Conservation (phyloP, 1,140 invertebrate species). For the Zaprionus camerounensis region DNA sequence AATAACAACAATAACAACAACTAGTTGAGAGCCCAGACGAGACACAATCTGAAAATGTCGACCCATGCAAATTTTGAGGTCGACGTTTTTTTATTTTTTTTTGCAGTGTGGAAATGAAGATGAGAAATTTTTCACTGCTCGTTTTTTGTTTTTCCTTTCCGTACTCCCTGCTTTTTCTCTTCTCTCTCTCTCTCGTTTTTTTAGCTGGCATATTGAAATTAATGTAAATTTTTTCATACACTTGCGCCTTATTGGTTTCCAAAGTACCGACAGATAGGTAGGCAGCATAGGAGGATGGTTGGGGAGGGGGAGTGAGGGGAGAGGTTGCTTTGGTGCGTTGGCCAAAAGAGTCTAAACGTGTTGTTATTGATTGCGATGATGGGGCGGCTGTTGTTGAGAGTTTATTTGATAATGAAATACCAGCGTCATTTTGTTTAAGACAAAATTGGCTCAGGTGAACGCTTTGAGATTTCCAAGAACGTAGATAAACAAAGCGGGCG, state of each 20-base stretch:
- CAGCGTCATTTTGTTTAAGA: constrained; percentile 13
- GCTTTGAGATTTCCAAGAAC: constrained; percentile 29
- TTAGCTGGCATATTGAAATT: constrained; percentile 57
- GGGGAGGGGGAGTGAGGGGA: background rate
- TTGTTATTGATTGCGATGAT: constrained; percentile 55
- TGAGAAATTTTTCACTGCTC: constrained; percentile 38
- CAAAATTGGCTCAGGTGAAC: constrained; percentile 36
- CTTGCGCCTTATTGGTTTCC: constrained; percentile 41
- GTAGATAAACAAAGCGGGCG: constrained; percentile 9
- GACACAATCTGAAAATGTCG: constrained; percentile 61
- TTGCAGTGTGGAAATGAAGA: constrained; percentile 55
- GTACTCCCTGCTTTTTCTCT: background rate
- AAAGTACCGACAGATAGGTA: background rate
- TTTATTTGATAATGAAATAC: constrained; percentile 59
- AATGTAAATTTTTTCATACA: constrained; percentile 60
- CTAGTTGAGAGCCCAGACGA: constrained; percentile 18
- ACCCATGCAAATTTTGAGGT: constrained; percentile 64
- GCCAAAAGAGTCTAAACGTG: constrained; percentile 26
- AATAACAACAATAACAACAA: background rate
- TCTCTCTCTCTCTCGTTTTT: constrained; percentile 15
- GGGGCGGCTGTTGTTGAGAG: constrained; percentile 8
- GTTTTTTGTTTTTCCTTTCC: constrained; percentile 17
- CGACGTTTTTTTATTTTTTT: constrained; percentile 1
- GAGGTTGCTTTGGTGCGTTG: background rate
- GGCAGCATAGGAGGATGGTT: background rate